Evolutionary conservation across 2,888 invertebrate species (phyloP), one percentile per base, ranked within the genome.

Genomic region (Ormyrus thymus): DNA sequence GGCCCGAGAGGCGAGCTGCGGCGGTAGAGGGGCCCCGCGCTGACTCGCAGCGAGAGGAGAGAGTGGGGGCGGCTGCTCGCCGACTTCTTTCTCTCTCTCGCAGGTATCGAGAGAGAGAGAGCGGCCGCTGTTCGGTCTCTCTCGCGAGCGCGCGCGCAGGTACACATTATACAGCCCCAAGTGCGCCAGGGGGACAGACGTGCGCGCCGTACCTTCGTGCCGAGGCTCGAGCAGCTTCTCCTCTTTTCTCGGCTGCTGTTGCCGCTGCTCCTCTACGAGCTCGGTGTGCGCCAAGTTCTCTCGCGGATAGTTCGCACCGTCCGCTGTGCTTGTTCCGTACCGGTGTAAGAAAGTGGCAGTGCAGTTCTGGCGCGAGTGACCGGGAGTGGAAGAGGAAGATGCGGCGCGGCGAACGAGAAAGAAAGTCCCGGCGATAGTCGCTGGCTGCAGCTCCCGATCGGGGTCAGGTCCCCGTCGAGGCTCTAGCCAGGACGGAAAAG

Each of bases 141-240:
- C 29, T 29, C 29, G 29, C 29, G 29, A 29, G 29, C 62, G 46
- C 55, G 11, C 51, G 43, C 51, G 59, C 59, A 68, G 59, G 65
- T 61, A 75, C 68, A 75, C 62, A 62, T 62, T 62, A 62, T 72
- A 62, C 75, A 68, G 68, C 53, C 66, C 68, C 66, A 46, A 59
- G 61, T 68, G 48, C 45, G 72, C 75, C 75, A 75, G 46, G 68
- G 61, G 75, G 75, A 75, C 75, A 68, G 75, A 68, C 75, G 75
- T 75, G 56, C n/a, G 3, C 48, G 9, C 13, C 29, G 29, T 29
- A 53, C 74, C 66, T 50, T 58, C 56, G 65, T 29, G 29, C 53
- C 55, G 62, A 45, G 56, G 46, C 43, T 29, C 13, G 50, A 11
- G 13, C 61, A 29, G 72, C 61, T n/a, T n/a, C 66, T 68, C 55